Base-by-base conservation (phyloP, 2,888 invertebrate species). In the Eurytoma californica region DNA sequence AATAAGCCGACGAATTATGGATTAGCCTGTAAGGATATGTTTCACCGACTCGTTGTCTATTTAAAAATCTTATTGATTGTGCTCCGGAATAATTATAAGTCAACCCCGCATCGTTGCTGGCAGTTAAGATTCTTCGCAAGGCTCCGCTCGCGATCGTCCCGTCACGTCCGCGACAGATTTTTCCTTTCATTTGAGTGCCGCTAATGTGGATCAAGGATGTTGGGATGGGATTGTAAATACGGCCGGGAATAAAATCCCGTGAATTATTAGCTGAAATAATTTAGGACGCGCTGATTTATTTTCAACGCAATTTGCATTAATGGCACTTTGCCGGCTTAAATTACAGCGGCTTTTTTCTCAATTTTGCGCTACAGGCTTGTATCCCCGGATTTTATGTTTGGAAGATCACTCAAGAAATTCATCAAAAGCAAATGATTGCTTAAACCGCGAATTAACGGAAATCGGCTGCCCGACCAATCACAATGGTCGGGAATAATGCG, bases 121-220 rank as follows among this genome's bases (percentile, higher is more conserved):
- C 28, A 49, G 24, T 16, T 63, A 20, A 18, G 16, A 60, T 57
- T 77, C 70, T 49, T 53, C 66, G 57, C 65, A 63, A 63, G 69
- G 51, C 69, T 18, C 24, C 58, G 13, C 18, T 51, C 51, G 49
- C 61, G 51, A 47, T 69, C 47, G n/a, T 57, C 69, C 47, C 20
- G 73, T 73, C 78, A 66, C 79, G 79, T 75, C 75, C 47, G n/a
- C 12, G 13, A 16, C 72, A 57, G 69, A 72, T 72, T 67, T 61
- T 70, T 60, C 72, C 24, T 69, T 68, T 69, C 68, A 69, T 80
- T 80, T 77, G 12, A 16, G 47, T 4, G n/a, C 16, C n/a, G 16
- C 18, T 69, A 68, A 60, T 70, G 70, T 58, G 30, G 75, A 76
- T 80, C 72, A 60, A 80, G 79, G 75, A 72, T 72, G 20, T 49